Evolutionary conservation across 2,888 invertebrate genomes (phyloP).

Genomic region (Adelognathus sp.): DNA sequence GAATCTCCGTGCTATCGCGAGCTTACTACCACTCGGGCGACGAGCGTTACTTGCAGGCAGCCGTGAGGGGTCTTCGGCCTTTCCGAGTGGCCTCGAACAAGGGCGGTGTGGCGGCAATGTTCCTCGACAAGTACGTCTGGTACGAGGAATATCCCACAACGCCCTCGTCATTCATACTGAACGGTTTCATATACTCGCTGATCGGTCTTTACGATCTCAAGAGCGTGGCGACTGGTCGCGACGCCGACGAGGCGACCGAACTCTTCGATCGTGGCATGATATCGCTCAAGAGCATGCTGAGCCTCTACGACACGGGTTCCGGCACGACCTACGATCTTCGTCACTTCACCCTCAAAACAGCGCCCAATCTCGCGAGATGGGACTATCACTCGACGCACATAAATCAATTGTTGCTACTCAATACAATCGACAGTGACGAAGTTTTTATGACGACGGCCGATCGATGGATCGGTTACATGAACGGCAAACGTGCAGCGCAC

Average conservation of each 20-base stretch:
- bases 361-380: slow-evolving; percentile 98
- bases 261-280: slow-evolving; percentile 93
- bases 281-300: slow-evolving; percentile 93
- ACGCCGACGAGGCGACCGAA: slow-evolving; percentile 87
- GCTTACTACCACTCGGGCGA: slow-evolving; percentile 94
- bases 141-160: slow-evolving; percentile 99
- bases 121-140: slow-evolving; percentile 94
- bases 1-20: slow-evolving; percentile 95
- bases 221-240: slow-evolving; percentile 87
- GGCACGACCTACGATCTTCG: slow-evolving; percentile 98
- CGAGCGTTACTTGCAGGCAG: slow-evolving; percentile 90
- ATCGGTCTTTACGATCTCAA: slow-evolving; percentile 98
- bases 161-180: slow-evolving; percentile 96
- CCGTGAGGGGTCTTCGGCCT: slow-evolving; percentile 90
- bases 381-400: slow-evolving; percentile 99
- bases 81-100: slow-evolving; percentile 88
- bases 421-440: slow-evolving; percentile 92
- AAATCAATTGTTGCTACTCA: slow-evolving; percentile 94
- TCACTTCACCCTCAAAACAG: slow-evolving; percentile 93
- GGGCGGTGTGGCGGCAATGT: slow-evolving; percentile 92
- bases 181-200: slow-evolving; percentile 98
- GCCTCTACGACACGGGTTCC: slow-evolving; percentile 96
- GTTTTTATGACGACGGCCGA: slow-evolving; percentile 92
- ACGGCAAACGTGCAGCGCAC: slow-evolving; percentile 96
- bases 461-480: slow-evolving; percentile 97